Evolutionary conservation across 1,140 invertebrate species (phyloP).

Genomic region (Delia radicum): DNA sequence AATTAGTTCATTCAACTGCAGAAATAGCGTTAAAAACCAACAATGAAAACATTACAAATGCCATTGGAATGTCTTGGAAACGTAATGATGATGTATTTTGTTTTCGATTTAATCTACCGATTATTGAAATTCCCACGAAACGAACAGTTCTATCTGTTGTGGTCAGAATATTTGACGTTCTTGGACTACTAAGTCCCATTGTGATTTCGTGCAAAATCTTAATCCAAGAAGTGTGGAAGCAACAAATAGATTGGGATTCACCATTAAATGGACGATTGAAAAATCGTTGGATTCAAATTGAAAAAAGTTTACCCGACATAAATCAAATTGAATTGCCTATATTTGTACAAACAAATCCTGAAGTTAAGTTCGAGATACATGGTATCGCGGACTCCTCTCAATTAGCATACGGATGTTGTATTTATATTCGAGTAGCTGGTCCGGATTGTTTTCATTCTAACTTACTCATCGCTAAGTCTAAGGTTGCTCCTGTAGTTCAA

Average conservation of each 20-base stretch:
- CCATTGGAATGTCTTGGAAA: constrained; percentile 19
- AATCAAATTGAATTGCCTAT: not conserved
- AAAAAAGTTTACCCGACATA: not conserved
- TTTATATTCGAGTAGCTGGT: not conserved
- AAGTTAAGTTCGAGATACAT: constrained; percentile 12
- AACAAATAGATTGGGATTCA: constrained; percentile 1
- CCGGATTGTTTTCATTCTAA: not conserved
- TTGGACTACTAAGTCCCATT: constrained; percentile 6
- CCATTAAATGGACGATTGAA: not conserved
- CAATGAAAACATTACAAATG: not conserved
- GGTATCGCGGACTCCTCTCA: constrained; percentile 23
- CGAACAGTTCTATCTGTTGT: not conserved
- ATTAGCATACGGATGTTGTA: constrained; percentile 27
- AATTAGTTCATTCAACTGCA: not conserved
- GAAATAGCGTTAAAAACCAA: not conserved
- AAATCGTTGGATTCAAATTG: not conserved
- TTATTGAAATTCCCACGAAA: not conserved
- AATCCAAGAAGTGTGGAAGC: constrained; percentile 16
- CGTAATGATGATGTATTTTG: not conserved
- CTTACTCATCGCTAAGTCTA: not conserved
- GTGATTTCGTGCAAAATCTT: constrained; percentile 7
- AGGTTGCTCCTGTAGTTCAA: not conserved
- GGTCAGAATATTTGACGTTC: not conserved
- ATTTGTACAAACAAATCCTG: not conserved
- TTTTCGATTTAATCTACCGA: not conserved